Conservation (phyloP, 2,113 vertebrate species). For the Pelecanus crispus region DNA sequence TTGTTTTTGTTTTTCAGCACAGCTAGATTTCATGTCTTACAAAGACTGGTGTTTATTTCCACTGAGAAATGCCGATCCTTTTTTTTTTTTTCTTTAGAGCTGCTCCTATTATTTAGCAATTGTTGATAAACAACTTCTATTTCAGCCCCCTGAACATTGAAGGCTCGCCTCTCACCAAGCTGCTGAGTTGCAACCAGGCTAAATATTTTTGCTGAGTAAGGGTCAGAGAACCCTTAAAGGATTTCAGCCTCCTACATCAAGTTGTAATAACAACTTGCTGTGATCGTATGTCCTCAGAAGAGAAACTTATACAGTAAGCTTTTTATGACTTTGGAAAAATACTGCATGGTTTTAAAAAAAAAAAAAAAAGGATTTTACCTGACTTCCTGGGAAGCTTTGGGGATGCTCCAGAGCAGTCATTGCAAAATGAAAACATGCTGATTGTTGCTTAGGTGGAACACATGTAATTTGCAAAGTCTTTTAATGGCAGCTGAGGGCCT, state of each 20-base stretch:
- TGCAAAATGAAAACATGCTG: background rate
- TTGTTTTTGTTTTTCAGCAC: background rate
- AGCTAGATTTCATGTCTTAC: background rate
- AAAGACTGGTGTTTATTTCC: conserved; percentile 11
- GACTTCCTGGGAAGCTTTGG: background rate
- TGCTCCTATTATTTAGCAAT: background rate
- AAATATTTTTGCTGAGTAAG: conserved; percentile 16
- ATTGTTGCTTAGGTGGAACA: conserved; percentile 12
- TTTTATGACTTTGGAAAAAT: background rate
- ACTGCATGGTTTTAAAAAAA: background rate
- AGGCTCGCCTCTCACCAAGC: background rate
- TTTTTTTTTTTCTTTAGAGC: background rate
- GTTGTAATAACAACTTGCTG: background rate
- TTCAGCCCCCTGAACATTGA: background rate
- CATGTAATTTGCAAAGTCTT: background rate
- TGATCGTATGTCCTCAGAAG: background rate
- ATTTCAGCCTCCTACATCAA: background rate
- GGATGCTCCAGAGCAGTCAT: background rate
- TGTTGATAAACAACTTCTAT: background rate
- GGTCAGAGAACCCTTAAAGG: background rate
- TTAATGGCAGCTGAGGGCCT: background rate
- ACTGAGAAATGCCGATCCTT: background rate
- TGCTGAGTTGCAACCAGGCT: background rate
- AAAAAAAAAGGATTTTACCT: background rate
- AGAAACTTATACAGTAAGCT: background rate